Base-by-base conservation (phyloP, 2,113 vertebrate species). In the Chionomys nivalis region DNA sequence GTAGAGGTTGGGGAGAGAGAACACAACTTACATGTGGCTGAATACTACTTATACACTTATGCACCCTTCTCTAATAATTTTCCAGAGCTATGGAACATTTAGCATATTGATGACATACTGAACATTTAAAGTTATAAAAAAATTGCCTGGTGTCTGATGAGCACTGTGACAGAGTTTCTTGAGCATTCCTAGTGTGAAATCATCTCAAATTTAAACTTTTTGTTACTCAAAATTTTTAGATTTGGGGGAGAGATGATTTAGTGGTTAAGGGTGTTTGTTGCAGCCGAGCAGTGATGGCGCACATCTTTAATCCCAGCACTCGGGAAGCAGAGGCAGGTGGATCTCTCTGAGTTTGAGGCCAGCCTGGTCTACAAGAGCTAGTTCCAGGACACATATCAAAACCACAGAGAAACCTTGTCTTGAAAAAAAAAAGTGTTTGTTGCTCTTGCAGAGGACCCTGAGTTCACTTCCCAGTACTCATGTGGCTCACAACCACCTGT, bases 81-180 rank as follows among this genome's bases (percentile, higher is more conserved):
- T 19, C 16, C 3, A 58, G 55, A 21, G 47, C 21, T 2, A 0
- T 7, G 47, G n/a, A 68, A 42, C 77, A 12, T 11, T 28, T 49
- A 16, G 10, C 33, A 1, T 13, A 6, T n/a, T 10, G 1, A 28
- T 39, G 4, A 16, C 31, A 33, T 21, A n/a, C 7, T 58, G 2
- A 49, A 9, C 39, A 0, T 26, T 9, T 4, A n/a, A 66, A 3
- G 9, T 24, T 31, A 2, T 55, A 14, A 58, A 58, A 58, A 58
- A 58, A 21, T 58, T 58, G 55, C 19, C 55, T 58, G 5, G 3
- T 6, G n/a, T 36, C 3, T 47, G 85, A 31, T 77, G 13, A 2
- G 14, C 31, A 9, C 31, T 16, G 3, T 11, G 78, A 23, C 9
- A 4, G 1, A 42, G 49, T 23, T 21, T 49, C 31, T 21, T 49